phyloP scores from a whole-genome alignment of 2,888 invertebrate species.

The Trichacis sp. region DNA sequence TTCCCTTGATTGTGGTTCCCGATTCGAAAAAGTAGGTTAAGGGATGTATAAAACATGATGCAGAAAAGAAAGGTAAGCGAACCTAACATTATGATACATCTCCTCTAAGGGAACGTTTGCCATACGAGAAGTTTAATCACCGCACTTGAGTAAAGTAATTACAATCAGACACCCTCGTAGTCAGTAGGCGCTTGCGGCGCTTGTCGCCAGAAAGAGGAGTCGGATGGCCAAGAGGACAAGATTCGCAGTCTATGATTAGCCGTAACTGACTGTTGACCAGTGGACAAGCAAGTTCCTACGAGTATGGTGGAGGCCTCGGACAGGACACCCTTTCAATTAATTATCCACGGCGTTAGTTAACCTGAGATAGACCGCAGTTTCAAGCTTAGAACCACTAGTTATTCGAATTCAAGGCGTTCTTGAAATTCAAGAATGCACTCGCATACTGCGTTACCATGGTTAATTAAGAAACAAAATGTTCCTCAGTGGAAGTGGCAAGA shows the following conservation, averaged over 20 bases:
- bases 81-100: constrained; percentile 23
- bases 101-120: constrained; percentile 48
- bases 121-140: constrained; percentile 66
- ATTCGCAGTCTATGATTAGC: constrained; percentile 66
- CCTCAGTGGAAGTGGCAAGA: neutral
- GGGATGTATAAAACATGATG: neutral
- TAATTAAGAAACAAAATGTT: neutral
- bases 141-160: constrained; percentile 68
- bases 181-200: constrained; percentile 36
- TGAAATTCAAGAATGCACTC: constrained; percentile 12
- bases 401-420: constrained; percentile 22
- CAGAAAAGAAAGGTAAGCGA: constrained; percentile 29
- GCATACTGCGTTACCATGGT: neutral
- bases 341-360: constrained; percentile 52
- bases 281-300: constrained; percentile 29
- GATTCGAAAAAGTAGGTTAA: neutral
- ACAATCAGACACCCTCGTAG: constrained; percentile 67
- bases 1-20: too few relatives aligned
- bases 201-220: constrained; percentile 49
- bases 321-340: constrained; percentile 65
- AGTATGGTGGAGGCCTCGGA: constrained; percentile 47
- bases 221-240: constrained; percentile 60
- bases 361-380: constrained; percentile 41
- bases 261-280: constrained; percentile 59
- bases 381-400: constrained; percentile 33